Evolutionary conservation across 2,888 invertebrate genomes (phyloP).

Genomic region (Plebejus melissa): DNA sequence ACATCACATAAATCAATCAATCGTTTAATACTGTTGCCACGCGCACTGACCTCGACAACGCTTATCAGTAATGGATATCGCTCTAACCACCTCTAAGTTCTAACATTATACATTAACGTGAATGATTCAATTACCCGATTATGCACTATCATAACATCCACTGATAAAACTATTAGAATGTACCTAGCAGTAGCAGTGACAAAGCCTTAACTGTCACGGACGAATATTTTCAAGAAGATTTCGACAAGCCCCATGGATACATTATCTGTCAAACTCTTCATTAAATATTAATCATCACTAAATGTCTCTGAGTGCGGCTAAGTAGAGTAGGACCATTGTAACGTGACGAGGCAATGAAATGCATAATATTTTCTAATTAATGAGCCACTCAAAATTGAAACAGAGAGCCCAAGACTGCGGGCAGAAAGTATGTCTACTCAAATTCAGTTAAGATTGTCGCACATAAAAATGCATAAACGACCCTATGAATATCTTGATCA

Average conservation of each 20-base stretch:
- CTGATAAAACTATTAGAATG: not conserved
- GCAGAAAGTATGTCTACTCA: not conserved
- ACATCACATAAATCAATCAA: not conserved
- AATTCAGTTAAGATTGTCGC: not conserved
- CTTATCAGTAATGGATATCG: slow-evolving; percentile 9
- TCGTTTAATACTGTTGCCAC: not conserved
- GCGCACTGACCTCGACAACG: slow-evolving; percentile 9
- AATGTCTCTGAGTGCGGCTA: too few relatives aligned
- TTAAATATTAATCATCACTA: too few relatives aligned
- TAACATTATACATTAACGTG: not conserved
- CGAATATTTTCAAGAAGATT: too few relatives aligned
- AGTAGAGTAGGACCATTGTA: not conserved
- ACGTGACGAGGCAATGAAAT: not conserved
- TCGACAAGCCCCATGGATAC: too few relatives aligned
- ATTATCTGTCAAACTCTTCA: too few relatives aligned
- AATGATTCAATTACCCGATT: not conserved
- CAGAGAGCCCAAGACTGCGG: not conserved
- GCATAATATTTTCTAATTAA: not conserved
- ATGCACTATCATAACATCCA: not conserved
- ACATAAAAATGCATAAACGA: not conserved
- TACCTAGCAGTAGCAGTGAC: not conserved
- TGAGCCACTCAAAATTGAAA: not conserved
- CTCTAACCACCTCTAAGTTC: not conserved
- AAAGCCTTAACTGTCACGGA: too few relatives aligned
- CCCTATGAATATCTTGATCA: not conserved